phyloP scores from a whole-genome alignment of 2,113 vertebrate species.

The Girardinichthys multiradiatus region DNA sequence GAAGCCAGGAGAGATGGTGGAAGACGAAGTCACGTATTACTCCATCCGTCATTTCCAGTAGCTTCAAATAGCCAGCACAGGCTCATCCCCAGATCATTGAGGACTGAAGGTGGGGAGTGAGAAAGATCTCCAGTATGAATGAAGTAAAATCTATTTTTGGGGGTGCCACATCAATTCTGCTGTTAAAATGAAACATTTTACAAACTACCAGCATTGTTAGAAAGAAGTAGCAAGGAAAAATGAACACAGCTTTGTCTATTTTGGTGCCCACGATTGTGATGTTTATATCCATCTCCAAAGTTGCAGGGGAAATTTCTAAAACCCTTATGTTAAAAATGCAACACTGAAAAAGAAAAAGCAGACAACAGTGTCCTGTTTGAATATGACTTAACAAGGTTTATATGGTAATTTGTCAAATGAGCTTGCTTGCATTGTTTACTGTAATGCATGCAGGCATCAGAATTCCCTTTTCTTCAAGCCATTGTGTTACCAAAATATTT shows the following conservation, averaged over 20 bases:
- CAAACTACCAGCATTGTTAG: not conserved
- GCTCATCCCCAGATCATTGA: conserved; percentile 52
- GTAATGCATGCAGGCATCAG: no score
- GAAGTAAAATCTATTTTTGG: not conserved
- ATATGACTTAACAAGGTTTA: no score
- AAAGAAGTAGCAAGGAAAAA: not conserved
- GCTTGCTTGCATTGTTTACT: no score
- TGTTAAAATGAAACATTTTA: conserved; percentile 3
- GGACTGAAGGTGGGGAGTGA: conserved; percentile 29
- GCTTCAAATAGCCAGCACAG: conserved; percentile 60
- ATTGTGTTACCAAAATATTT: no score
- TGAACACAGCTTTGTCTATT: not conserved
- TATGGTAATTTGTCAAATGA: no score
- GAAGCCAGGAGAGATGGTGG: conserved; percentile 52
- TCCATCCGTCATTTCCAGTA: conserved; percentile 69
- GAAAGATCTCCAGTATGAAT: not conserved
- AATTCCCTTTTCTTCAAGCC: no score
- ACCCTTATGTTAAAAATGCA: no score
- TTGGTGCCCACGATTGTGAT: no score
- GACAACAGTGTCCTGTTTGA: no score
- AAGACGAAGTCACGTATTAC: conserved; percentile 67
- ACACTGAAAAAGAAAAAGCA: no score
- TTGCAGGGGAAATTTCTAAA: no score
- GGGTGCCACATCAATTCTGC: not conserved
- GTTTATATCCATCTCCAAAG: no score